Percentiles rank a stretch among this genome's conserved stretches.
These are phyloP conservation scores for Esox masquinongy DNA, from an alignment of 2,797 vertebrate genomes.

Conservation along the genomic window DNA sequence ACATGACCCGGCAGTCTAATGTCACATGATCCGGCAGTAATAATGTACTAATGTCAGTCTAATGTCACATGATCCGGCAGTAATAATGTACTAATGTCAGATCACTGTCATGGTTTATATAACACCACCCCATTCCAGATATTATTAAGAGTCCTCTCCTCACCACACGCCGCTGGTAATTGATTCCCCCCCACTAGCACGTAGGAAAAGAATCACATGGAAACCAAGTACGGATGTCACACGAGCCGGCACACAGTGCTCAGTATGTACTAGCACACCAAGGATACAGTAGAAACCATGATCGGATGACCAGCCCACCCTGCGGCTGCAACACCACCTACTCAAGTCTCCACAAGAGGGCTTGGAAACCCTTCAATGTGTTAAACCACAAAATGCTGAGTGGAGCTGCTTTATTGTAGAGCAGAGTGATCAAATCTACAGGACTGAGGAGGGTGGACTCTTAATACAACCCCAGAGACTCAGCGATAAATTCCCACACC, in stretches of 20 bases:
- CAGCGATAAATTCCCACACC: conserved; percentile 45
- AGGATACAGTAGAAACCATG: too few relatives aligned
- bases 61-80: too few relatives aligned
- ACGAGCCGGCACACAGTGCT: neutral
- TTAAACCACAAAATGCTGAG: conserved; percentile 42
- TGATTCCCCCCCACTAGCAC: too few relatives aligned
- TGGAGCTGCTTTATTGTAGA: conserved; percentile 55
- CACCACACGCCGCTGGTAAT: too few relatives aligned
- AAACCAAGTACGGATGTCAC: conserved; percentile 9
- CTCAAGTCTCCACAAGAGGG: conserved; percentile 9
- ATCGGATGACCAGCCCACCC: conserved; percentile 21
- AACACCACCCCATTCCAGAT: too few relatives aligned
- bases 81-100: too few relatives aligned
- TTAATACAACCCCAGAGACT: conserved; percentile 56
- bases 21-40: too few relatives aligned
- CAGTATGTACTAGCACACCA: neutral
- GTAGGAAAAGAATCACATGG: neutral
- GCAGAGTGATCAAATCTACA: conserved; percentile 53
- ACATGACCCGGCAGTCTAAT: too few relatives aligned
- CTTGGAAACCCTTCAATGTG: conserved; percentile 46
- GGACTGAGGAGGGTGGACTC: conserved; percentile 55
- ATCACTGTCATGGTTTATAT: too few relatives aligned
- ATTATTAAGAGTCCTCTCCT: too few relatives aligned
- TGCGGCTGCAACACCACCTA: conserved; percentile 29
- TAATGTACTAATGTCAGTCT: too few relatives aligned